These are phyloP conservation scores for Branchinecta sandiegonensis DNA, from an alignment of 2,888 invertebrate genomes.

Conservation along the genomic window DNA sequence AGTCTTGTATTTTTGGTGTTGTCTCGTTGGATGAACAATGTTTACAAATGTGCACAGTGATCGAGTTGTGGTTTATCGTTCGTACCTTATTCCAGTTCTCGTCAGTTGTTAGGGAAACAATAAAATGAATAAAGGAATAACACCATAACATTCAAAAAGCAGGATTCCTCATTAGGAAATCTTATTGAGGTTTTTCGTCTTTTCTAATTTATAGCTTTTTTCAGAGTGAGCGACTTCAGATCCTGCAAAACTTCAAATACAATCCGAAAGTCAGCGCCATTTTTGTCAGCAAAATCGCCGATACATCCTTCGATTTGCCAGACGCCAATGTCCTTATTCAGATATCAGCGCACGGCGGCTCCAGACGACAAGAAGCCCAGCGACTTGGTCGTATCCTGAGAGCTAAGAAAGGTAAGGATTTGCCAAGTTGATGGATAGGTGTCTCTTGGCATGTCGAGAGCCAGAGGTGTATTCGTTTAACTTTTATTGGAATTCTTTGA, in stretches of 20 bases:
- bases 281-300: slow-evolving; percentile 98
- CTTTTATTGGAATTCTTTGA: no score
- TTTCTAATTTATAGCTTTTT: slow-evolving; percentile 22
- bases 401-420: slow-evolving; percentile 63
- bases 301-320: slow-evolving; percentile 97
- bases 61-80: no score
- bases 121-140: no score
- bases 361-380: slow-evolving; percentile 93
- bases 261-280: slow-evolving; percentile 98
- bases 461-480: no score
- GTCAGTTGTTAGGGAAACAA: background rate
- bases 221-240: slow-evolving; percentile 88
- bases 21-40: no score
- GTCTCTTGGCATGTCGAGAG: no score
- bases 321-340: slow-evolving; percentile 98
- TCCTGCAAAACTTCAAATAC: slow-evolving; percentile 95
- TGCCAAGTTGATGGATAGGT: no score
- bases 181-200: background rate
- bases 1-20: no score
- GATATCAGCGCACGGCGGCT: slow-evolving; percentile 97
- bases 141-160: background rate
- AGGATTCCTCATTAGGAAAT: slow-evolving; percentile 21
- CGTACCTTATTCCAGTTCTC: no score
- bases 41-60: no score
- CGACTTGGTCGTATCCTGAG: slow-evolving; percentile 88